A percentile compares a stretch with the other conserved stretches of the same genome.
Evolutionary conservation across 2,888 invertebrate species (phyloP).

Genomic region (Scaptodrosophila latifasciaeformis): DNA sequence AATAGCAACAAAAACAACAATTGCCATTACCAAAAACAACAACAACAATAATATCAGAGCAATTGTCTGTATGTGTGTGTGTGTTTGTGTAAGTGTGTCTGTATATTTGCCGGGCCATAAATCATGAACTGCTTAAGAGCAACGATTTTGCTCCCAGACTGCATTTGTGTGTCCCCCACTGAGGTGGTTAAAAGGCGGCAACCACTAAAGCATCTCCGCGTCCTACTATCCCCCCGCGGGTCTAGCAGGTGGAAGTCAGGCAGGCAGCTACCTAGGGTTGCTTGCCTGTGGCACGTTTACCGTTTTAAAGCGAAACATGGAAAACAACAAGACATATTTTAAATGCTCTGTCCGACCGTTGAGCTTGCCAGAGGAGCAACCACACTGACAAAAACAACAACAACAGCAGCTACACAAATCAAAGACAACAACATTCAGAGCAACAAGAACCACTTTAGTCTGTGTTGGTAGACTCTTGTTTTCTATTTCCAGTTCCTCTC

Average conservation of each 20-base stretch:
- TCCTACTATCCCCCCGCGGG: slow-evolving; percentile 19
- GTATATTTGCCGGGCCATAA: slow-evolving; percentile 48
- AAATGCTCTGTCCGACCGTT: slow-evolving; percentile 57
- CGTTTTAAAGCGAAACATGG: slow-evolving; percentile 62
- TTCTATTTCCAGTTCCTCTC: slow-evolving; percentile 9
- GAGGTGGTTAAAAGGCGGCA: slow-evolving; percentile 5
- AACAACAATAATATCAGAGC: too few species aligned
- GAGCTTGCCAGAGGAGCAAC: slow-evolving; percentile 38
- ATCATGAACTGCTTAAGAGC: slow-evolving; percentile 63
- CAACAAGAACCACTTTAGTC: slow-evolving; percentile 16
- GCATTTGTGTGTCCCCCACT: slow-evolving; percentile 27
- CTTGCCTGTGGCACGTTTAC: slow-evolving; percentile 46
- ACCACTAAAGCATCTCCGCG: too few species aligned
- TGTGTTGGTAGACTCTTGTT: neutral
- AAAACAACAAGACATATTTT: slow-evolving; percentile 67
- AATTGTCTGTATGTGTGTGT: too few species aligned
- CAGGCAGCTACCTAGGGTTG: slow-evolving; percentile 6
- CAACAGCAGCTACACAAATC: slow-evolving; percentile 49
- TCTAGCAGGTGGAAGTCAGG: neutral
- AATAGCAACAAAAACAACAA: slow-evolving; percentile 17
- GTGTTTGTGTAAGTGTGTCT: too few species aligned
- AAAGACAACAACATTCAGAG: slow-evolving; percentile 29
- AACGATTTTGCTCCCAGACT: slow-evolving; percentile 2
- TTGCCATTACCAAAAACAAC: slow-evolving; percentile 40
- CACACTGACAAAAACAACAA: too few species aligned